Conservation (phyloP, 2,113 vertebrate genomes). For the Phylloscopus trochilus region DNA sequence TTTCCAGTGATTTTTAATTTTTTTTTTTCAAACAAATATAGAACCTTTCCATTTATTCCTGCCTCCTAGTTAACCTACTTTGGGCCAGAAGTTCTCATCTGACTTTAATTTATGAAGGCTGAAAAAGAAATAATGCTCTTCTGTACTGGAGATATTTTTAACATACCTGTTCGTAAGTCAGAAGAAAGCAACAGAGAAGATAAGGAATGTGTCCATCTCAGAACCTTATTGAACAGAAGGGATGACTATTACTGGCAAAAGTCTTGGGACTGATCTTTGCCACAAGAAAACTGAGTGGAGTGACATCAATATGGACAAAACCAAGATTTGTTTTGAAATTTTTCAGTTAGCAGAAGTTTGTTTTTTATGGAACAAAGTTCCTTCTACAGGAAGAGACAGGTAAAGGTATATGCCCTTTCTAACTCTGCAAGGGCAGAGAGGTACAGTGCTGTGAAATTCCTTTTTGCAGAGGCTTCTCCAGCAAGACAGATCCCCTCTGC, state of each 20-base stretch:
- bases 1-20: background rate
- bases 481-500: accelerated
- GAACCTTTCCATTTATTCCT: background rate
- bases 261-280: background rate
- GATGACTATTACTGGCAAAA: background rate
- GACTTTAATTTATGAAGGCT: background rate
- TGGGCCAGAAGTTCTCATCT: background rate
- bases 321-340: background rate
- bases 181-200: background rate
- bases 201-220: background rate
- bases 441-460: background rate
- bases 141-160: background rate
- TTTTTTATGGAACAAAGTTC: background rate
- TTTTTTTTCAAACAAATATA: background rate
- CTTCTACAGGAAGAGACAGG: background rate
- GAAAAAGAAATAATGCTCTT: background rate
- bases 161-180: background rate
- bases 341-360: background rate
- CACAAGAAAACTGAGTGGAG: background rate
- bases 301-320: background rate
- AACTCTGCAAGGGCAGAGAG: background rate
- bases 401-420: background rate
- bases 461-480: background rate
- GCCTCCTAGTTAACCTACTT: background rate
- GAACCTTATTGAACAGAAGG: background rate